These are phyloP conservation scores for Chrysina gloriosa DNA, from an alignment of 2,888 invertebrate species.

Conservation along the genomic window DNA sequence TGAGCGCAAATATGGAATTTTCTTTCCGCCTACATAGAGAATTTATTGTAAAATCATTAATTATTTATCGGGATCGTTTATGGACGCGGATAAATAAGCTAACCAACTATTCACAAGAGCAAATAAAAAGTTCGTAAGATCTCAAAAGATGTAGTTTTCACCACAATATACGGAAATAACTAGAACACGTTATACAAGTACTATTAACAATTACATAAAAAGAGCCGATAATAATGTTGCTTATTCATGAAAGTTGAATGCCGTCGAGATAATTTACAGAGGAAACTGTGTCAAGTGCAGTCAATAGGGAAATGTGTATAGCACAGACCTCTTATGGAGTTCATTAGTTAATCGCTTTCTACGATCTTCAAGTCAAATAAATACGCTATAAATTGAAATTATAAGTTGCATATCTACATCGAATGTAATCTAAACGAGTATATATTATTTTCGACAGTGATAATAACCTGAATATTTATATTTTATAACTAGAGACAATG, in stretches of 20 bases:
- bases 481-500: too few species aligned
- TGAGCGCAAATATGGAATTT: neutral
- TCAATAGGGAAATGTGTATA: neutral
- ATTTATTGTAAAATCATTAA: neutral
- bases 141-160: too few species aligned
- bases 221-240: neutral
- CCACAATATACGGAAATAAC: neutral
- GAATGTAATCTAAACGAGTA: too few species aligned
- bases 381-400: too few species aligned
- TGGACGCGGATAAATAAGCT: neutral
- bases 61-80: neutral
- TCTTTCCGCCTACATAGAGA: neutral
- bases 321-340: neutral
- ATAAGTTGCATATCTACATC: too few species aligned
- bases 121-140: neutral
- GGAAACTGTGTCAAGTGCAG: conserved; percentile 16
- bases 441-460: too few species aligned
- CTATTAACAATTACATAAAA: conserved; percentile 1
- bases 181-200: neutral
- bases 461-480: too few species aligned
- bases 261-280: neutral
- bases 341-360: neutral
- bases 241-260: conserved; percentile 4
- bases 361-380: neutral
- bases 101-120: too few species aligned